These are phyloP conservation scores for Paramisgurnus dabryanus DNA, from an alignment of 2,113 vertebrate species.

Conservation along the genomic window DNA sequence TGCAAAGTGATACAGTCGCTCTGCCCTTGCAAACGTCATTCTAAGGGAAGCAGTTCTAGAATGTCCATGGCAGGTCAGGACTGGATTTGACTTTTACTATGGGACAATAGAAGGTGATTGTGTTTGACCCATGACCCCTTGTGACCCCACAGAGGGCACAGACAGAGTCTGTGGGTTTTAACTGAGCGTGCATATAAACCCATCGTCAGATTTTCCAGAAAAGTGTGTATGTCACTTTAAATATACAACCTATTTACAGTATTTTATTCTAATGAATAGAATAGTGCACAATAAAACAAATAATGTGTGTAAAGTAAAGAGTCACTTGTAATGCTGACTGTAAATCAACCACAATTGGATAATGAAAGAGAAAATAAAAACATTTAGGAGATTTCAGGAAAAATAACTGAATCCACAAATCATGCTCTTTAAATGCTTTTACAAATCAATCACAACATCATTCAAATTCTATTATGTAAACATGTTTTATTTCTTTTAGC, in stretches of 20 bases:
- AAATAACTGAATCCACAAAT: not conserved
- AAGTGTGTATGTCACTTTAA: not conserved
- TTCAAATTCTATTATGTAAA: constrained; percentile 16
- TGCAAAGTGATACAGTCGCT: not conserved
- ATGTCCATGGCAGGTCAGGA: constrained; percentile 57
- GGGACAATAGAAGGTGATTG: constrained; percentile 59
- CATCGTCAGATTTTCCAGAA: not conserved
- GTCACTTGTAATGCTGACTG: not conserved
- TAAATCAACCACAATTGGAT: not conserved
- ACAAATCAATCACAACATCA: not conserved
- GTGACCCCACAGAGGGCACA: constrained; percentile 1
- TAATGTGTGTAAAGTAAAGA: too few species aligned
- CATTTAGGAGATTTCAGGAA: not conserved
- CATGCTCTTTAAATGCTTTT: too few species aligned
- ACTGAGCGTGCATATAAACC: not conserved
- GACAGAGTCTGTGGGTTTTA: not conserved
- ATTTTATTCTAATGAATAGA: too few species aligned
- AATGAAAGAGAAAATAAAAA: not conserved
- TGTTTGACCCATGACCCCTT: not conserved
- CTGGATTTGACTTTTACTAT: constrained; percentile 53
- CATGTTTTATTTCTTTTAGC: constrained; percentile 43
- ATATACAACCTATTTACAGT: not conserved
- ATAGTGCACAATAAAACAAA: too few species aligned
- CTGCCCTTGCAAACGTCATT: not conserved
- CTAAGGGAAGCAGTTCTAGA: constrained; percentile 35